Evolutionary conservation across 2,888 invertebrate species (phyloP), one percentile per base, ranked within the genome.

Genomic region (Panopea generosa): DNA sequence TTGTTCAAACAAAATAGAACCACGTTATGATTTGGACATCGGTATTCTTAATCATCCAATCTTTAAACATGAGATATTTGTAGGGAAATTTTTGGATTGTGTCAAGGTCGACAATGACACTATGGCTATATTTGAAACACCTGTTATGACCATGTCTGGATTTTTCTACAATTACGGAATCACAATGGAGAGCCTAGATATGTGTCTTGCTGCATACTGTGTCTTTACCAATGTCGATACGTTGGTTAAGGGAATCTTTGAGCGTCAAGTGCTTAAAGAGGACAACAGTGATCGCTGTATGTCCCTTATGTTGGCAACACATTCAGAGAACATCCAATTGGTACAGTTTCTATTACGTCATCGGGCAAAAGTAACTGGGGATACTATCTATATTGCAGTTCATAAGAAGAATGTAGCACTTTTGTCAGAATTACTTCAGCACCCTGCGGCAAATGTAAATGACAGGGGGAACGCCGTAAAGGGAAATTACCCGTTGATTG

Each of bases 401-500:
- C 60, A 60, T 47, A 29, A n/a, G 24, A 14, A 24, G 7, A 49
- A 60, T n/a, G 47, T 22, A 1, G 27, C 45, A 6, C 27, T 55
- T n/a, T 53, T 71, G 4, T 16, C 43, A 33, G 24, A 22, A 22
- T 26, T 72, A 14, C 49, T 72, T 47, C 18, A 53, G 20, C 43
- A 52, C 3, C 50, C 24, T 22, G 60, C 16, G 2, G 33, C n/a
- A 26, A 24, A 52, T 14, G n/a, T 68, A 18, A 60, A 68, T 60
- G 68, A 60, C 20, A 38, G 18, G 52, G 68, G 68, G 1, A 43
- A 68, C 26, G 27, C 45, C n/a, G 26, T 53, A n/a, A 66, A 72
- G 55, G 61, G 66, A 2, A 66, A 72, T 55, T 66, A 55, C 61
- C 60, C 66, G 1, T 38, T 72, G 9, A 72, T 72, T 26, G 60